Conservation (phyloP, 1,140 invertebrate genomes). For the Paraescarpia echinospica region DNA sequence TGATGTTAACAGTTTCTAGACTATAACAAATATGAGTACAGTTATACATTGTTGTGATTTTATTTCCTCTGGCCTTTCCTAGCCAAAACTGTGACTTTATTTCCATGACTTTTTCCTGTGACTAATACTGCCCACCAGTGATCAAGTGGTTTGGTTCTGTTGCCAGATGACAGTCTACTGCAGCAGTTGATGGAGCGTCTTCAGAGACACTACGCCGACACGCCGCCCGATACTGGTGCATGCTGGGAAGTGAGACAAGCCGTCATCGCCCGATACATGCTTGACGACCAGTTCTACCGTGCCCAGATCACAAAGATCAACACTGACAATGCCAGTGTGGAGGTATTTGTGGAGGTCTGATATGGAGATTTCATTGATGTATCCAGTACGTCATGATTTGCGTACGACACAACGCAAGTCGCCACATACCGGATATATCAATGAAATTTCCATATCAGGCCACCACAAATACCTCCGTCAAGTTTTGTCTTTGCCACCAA, state of each 20-base stretch:
- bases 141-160: neutral
- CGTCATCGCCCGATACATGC: constrained; percentile 8
- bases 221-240: neutral
- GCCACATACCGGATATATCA: no score
- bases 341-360: neutral
- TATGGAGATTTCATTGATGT: neutral
- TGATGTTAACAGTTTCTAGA: neutral
- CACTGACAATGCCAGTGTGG: neutral
- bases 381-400: no score
- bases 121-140: neutral
- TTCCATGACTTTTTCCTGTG: no score
- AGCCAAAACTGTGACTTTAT: no score
- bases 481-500: no score
- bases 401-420: no score
- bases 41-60: no score
- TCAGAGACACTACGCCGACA: neutral
- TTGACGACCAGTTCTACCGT: constrained; percentile 4
- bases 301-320: constrained; percentile 13
- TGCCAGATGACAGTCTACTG: constrained; percentile 8
- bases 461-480: neutral
- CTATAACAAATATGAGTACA: neutral
- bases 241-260: constrained; percentile 8
- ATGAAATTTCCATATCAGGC: neutral
- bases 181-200: constrained; percentile 7
- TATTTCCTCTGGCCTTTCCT: no score